phyloP scores from a whole-genome alignment of 1,140 invertebrate species.

The Psix sp. region DNA sequence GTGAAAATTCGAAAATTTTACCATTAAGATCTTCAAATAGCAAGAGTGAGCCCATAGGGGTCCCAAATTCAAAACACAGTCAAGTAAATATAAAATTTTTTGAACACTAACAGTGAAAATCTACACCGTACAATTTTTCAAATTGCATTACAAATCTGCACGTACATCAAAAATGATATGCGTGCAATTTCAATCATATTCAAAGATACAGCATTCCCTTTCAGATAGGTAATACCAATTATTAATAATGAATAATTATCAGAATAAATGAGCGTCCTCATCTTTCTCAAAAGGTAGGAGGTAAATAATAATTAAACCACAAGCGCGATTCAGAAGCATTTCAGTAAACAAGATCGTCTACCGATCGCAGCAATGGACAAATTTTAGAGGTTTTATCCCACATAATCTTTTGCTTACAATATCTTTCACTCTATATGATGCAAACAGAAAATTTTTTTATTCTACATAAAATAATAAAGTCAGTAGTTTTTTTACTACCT shows the following conservation, averaged over 20 bases:
- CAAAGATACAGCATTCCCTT: no score
- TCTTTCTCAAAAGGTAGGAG: slow-evolving; percentile 6
- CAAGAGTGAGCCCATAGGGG: neutral
- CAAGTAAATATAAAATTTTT: slow-evolving; percentile 2
- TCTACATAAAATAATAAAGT: slow-evolving; percentile 15
- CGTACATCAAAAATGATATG: no score
- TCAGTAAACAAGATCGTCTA: slow-evolving; percentile 28
- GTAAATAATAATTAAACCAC: slow-evolving; percentile 33
- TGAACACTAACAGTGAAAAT: neutral
- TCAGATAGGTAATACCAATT: no score
- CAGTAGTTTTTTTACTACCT: slow-evolving; percentile 22
- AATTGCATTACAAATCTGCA: slow-evolving; percentile 1
- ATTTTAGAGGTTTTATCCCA: slow-evolving; percentile 30
- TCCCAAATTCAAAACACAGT: neutral
- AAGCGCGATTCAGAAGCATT: slow-evolving; percentile 35
- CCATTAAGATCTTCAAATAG: slow-evolving; percentile 5
- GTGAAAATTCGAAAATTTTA: neutral
- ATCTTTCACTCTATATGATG: slow-evolving; percentile 9
- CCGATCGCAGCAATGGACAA: slow-evolving; percentile 34
- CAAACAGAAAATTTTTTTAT: slow-evolving; percentile 15
- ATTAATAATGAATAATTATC: slow-evolving; percentile 2
- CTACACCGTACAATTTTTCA: neutral
- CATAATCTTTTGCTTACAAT: slow-evolving; percentile 22
- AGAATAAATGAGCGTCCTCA: slow-evolving; percentile 5
- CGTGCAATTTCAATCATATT: neutral